Conservation (phyloP, 2,113 vertebrate species). For the Ciconia maguari region DNA sequence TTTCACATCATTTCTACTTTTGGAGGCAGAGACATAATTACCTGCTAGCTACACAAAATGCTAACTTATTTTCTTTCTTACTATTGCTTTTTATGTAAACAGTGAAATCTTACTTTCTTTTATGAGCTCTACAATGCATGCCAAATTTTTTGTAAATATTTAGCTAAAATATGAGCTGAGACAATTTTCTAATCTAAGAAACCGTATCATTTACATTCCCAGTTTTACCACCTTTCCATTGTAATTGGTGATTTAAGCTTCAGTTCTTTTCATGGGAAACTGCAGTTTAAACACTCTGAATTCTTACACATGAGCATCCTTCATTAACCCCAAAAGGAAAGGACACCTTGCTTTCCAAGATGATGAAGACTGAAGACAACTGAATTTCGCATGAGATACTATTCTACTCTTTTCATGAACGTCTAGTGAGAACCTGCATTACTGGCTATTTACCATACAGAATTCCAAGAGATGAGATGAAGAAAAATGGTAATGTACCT, state of each 20-base stretch:
- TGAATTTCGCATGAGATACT: background rate
- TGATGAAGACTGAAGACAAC: background rate
- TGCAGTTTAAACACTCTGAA: background rate
- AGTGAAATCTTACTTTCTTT: background rate
- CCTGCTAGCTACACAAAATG: background rate
- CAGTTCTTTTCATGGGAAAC: background rate
- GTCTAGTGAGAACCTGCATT: background rate
- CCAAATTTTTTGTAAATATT: background rate
- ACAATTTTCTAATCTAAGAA: constrained; percentile 3
- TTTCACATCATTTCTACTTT: background rate
- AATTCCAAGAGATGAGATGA: background rate
- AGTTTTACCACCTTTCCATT: background rate
- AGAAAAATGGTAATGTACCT: background rate
- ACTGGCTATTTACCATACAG: background rate
- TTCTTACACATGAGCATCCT: background rate
- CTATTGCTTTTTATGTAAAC: background rate
- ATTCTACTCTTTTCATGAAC: background rate
- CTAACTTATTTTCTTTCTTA: background rate
- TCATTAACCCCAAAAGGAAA: background rate
- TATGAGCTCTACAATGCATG: background rate
- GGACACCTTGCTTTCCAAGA: background rate
- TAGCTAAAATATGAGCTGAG: background rate
- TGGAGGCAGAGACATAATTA: background rate
- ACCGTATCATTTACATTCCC: background rate
- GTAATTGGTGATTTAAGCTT: background rate